Evolutionary conservation across 2,888 invertebrate species (phyloP), one percentile per base, ranked within the genome.

Genomic region (Leptogaster cylindrica): DNA sequence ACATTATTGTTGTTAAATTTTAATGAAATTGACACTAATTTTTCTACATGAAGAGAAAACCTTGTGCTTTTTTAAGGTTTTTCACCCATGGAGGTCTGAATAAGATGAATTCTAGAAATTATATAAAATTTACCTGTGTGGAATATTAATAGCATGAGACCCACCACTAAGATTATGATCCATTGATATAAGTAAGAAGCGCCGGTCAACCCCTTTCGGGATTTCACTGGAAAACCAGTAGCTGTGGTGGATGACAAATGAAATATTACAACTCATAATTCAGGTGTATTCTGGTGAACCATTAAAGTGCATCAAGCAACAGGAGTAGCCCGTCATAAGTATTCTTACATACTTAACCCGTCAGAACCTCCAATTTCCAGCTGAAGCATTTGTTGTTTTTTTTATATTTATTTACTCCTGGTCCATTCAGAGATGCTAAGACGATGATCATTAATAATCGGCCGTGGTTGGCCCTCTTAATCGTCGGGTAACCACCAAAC

Each of bases 251-350:
- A 75, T 74, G 74, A 74, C 74, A 75, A 73, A 71, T 75, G 74
- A 75, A 72, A 75, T 73, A 76, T 76, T 73, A 74, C 73, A 75
- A 72, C 72, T 73, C 73, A 74, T 75, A 73, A 74, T 73, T 73
- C 72, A 48, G 46, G 33, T 48, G 31, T 64, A 64, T 48, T 64
- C 64, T 23, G 44, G 48, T 48, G 64, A 64, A 69, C 64, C 69
- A 69, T 69, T 69, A 67, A 63, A 46, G 25, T 44, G 51, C 44
- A 61, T 61, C 44, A 61, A 18, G 68, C 68, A 68, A 65, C 67
- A 68, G 65, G 68, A 67, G 65, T 46, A 68, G 68, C 67, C 63
- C 41, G 50, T 31, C 69, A 69, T 69, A 70, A 67, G 68, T 64
- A 71, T 71, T 41, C 67, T 69, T 65, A 68, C 66, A 65, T 67